A percentile compares a stretch with the other conserved stretches of the same genome.
These are phyloP conservation scores for Papilio aristodemus DNA, from an alignment of 1,140 invertebrate genomes.

Conservation along the genomic window DNA sequence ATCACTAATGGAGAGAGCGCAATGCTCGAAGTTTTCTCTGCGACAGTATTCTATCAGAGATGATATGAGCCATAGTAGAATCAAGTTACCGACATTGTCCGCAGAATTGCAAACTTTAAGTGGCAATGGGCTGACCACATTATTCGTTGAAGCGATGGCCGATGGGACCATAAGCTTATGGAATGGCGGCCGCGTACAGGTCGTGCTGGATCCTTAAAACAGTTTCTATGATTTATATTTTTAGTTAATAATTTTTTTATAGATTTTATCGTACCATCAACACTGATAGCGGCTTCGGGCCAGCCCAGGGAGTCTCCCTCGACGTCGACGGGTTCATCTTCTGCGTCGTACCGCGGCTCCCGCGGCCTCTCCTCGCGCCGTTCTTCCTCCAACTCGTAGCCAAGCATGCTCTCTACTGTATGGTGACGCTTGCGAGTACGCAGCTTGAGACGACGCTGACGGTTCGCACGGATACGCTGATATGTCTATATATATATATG, in stretches of 20 bases:
- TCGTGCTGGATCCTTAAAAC: too few species aligned
- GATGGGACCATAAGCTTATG: too few species aligned
- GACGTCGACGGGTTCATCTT: slow-evolving; percentile 84
- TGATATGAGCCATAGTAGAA: too few species aligned
- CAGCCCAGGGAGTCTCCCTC: slow-evolving; percentile 82
- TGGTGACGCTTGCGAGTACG: slow-evolving; percentile 83
- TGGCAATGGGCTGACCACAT: too few species aligned
- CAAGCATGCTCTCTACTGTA: slow-evolving; percentile 81
- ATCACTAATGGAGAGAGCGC: too few species aligned
- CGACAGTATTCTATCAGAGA: too few species aligned
- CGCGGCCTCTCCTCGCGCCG: slow-evolving; percentile 63
- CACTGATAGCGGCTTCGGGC: slow-evolving; percentile 71
- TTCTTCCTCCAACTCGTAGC: slow-evolving; percentile 73
- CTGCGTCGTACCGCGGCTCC: slow-evolving; percentile 73
- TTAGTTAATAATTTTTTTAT: not conserved
- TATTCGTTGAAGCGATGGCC: too few species aligned
- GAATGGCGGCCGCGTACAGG: too few species aligned
- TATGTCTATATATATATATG: slow-evolving; percentile 82
- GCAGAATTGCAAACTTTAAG: too few species aligned
- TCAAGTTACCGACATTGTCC: too few species aligned
- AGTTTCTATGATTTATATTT: too few species aligned
- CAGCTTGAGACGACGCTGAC: slow-evolving; percentile 83
- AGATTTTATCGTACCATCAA: slow-evolving; percentile 61
- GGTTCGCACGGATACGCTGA: slow-evolving; percentile 85
- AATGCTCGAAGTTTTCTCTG: too few species aligned